These are phyloP conservation scores for Zosterops hypoxanthus DNA, from an alignment of 2,113 vertebrate species.

Conservation along the genomic window DNA sequence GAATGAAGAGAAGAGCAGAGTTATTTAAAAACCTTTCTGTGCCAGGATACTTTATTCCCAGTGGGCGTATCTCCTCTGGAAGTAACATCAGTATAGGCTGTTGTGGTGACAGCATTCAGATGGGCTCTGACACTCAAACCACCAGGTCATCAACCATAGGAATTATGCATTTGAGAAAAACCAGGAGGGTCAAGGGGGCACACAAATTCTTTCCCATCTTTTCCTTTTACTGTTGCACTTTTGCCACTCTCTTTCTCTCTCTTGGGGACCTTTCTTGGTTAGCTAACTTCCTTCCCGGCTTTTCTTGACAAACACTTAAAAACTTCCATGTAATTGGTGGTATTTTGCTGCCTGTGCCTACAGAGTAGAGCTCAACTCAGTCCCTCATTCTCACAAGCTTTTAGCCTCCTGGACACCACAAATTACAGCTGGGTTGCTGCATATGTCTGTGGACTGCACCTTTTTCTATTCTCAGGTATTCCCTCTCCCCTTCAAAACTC, in stretches of 20 bases:
- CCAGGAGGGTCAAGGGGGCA: background rate
- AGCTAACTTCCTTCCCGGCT: background rate
- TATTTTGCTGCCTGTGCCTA: background rate
- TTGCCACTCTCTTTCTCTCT: background rate
- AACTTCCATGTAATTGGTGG: background rate
- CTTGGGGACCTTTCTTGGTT: background rate
- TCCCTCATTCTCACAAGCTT: background rate
- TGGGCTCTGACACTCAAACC: background rate
- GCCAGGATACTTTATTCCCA: background rate
- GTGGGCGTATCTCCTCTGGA: background rate
- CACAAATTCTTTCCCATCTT: background rate
- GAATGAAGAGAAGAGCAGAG: background rate
- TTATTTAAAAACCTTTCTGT: background rate
- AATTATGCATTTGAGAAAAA: background rate
- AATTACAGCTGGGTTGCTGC: background rate
- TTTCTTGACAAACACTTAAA: background rate
- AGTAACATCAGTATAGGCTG: background rate
- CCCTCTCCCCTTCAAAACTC: background rate
- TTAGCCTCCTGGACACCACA: background rate
- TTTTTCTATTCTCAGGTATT: background rate
- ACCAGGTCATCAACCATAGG: background rate
- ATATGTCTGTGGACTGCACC: background rate
- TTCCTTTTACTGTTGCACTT: background rate
- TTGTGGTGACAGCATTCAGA: background rate
- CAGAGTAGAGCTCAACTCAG: rapidly evolving